Evolutionary conservation across 2,797 vertebrate genomes (phyloP), one percentile per base, ranked within the genome.

Genomic region (Acipenser ruthenus): DNA sequence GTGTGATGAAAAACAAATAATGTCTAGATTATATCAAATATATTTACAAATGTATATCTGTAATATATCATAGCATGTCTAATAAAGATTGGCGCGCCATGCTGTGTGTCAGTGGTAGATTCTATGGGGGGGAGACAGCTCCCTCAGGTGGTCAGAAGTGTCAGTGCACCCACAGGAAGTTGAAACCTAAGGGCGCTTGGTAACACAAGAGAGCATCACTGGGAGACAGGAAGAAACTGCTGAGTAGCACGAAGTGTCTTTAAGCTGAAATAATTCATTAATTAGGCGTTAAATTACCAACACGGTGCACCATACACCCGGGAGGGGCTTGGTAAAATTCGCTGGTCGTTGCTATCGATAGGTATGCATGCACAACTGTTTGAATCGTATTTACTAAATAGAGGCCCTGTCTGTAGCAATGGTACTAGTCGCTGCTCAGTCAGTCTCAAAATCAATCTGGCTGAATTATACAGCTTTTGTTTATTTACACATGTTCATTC

Each of bases 161-260:
- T 11, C 60, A 13, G 60, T 50, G 13, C 51, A 15, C 50, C 5
- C 53, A 58, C 48, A 23, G 69, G 65, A 70, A 69, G 62, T 52
- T 5, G 74, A 79, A 69, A 61, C 12, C 60, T 37, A 15, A 64
- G 59, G 59, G 53, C 53, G 56, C 74, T 69, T 78, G 73, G 77
- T 68, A 79, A 82, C 78, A 67, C 86, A 83, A 76, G 8, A 56
- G 63, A 15, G 56, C 63, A 65, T 70, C 71, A 68, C 73, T 67
- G n/a, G 73, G 68, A 81, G 68, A 72, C 69, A 69, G 83, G 84
- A 86, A 82, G 74, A 67, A 63, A 66, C 65, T 65, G 53, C 70
- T 15, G 68, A 70, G 70, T 65, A 62, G 23, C 50, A 69, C 68
- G 80, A 76, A 83, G 83, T 83, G 82, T 79, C 80, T 66, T 70